Evolutionary conservation across 2,797 vertebrate genomes (phyloP).

Genomic region (Delichon dasypus): DNA sequence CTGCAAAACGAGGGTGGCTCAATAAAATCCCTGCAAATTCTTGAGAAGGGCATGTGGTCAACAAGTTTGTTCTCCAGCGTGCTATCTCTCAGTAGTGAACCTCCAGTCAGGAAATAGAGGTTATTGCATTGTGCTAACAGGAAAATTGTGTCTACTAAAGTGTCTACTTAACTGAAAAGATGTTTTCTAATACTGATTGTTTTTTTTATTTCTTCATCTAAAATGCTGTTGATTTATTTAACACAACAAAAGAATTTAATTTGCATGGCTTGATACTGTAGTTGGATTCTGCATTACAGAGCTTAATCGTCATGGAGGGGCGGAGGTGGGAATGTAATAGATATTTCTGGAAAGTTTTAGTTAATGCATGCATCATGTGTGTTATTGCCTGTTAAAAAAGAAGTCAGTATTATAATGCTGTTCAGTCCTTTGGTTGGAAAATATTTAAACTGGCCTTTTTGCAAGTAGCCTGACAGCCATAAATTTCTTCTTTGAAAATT

Average conservation of each 20-base stretch:
- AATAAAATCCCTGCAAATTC: not conserved
- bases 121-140: not conserved
- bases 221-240: not conserved
- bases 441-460: not conserved
- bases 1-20: not conserved
- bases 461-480: not conserved
- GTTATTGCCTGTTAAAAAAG: not conserved
- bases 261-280: fast-evolving
- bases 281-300: not conserved
- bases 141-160: not conserved
- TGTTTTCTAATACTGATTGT: not conserved
- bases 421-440: not conserved
- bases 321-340: not conserved
- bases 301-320: not conserved
- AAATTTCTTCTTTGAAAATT: not conserved
- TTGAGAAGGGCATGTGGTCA: not conserved
- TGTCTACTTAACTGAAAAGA: not conserved
- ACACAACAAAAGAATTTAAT: not conserved
- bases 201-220: not conserved
- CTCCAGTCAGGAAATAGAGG: not conserved
- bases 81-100: not conserved
- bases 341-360: not conserved
- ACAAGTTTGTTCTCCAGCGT: not conserved
- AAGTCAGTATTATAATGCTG: not conserved
- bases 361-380: not conserved